A percentile compares a stretch with the other conserved stretches of the same genome.
Conservation (phyloP, 2,113 vertebrate genomes). For the Pogona vitticeps region DNA sequence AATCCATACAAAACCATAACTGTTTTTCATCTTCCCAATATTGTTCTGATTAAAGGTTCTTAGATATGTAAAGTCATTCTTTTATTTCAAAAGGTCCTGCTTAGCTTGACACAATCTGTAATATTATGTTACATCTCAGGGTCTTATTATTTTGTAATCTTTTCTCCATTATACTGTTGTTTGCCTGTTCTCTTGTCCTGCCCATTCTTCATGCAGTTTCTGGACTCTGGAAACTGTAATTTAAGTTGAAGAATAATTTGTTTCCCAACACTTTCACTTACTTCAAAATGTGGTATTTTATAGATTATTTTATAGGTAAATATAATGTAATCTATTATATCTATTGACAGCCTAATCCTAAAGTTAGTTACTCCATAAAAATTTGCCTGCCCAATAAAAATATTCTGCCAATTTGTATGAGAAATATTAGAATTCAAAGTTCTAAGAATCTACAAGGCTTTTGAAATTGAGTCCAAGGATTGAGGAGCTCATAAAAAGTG, state of each 20-base stretch:
- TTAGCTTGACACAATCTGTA: slow-evolving; percentile 14
- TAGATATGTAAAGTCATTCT: slow-evolving; percentile 8
- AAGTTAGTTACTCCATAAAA: background rate
- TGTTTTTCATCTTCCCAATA: background rate
- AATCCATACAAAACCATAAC: background rate
- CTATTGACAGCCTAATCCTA: background rate
- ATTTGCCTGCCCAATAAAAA: background rate
- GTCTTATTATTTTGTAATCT: background rate
- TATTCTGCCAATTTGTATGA: background rate
- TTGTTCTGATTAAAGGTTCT: background rate
- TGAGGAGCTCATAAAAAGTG: background rate
- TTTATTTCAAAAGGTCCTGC: background rate
- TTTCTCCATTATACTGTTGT: slow-evolving; percentile 10
- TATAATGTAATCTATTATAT: background rate
- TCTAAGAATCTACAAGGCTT: background rate
- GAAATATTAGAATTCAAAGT: background rate
- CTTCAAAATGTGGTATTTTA: background rate
- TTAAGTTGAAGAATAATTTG: background rate
- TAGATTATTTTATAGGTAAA: too few relatives aligned
- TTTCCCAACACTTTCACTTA: background rate
- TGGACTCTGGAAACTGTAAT: background rate
- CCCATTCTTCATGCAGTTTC: background rate
- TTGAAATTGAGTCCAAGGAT: background rate
- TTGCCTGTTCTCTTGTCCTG: background rate
- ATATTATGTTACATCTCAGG: background rate